Evolutionary conservation across 2,113 vertebrate genomes (phyloP).

Genomic region (Channa maculata): DNA sequence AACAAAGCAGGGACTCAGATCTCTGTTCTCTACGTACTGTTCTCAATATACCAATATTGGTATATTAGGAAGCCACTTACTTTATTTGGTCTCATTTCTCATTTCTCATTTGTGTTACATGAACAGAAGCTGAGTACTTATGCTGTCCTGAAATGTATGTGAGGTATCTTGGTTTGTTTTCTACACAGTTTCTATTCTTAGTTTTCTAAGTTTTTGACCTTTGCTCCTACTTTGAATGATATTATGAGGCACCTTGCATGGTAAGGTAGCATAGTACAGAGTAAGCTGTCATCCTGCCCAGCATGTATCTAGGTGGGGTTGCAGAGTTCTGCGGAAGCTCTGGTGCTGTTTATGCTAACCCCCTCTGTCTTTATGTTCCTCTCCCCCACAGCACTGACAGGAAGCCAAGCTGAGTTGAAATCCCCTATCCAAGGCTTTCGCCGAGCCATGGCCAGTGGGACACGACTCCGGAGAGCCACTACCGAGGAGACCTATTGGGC

Average conservation of each 20-base stretch:
- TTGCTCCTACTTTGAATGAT: conserved; percentile 28
- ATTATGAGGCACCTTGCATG: conserved; percentile 33
- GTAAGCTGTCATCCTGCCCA: conserved; percentile 46
- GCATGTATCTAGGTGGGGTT: conserved; percentile 33
- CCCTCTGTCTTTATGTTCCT: conserved; percentile 46
- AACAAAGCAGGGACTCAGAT: not conserved
- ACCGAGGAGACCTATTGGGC: conserved; percentile 94
- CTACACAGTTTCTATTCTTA: conserved; percentile 8
- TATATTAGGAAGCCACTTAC: not conserved
- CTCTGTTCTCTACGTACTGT: no score
- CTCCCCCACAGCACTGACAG: conserved; percentile 85
- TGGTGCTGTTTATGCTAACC: conserved; percentile 51
- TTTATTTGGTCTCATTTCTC: not conserved
- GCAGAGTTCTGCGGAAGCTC: conserved; percentile 8
- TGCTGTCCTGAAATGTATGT: not conserved
- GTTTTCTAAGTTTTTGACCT: conserved; percentile 43
- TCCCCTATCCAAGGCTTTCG: conserved; percentile 50
- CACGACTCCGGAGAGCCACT: conserved; percentile 85
- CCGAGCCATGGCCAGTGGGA: conserved; percentile 80
- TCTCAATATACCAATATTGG: no score
- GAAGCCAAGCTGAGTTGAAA: conserved; percentile 83
- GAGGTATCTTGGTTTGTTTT: not conserved
- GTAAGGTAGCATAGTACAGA: conserved; percentile 54
- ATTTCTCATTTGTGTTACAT: not conserved
- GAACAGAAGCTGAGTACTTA: not conserved